Conservation (phyloP, 2,113 vertebrate genomes). For the Charina bottae region DNA sequence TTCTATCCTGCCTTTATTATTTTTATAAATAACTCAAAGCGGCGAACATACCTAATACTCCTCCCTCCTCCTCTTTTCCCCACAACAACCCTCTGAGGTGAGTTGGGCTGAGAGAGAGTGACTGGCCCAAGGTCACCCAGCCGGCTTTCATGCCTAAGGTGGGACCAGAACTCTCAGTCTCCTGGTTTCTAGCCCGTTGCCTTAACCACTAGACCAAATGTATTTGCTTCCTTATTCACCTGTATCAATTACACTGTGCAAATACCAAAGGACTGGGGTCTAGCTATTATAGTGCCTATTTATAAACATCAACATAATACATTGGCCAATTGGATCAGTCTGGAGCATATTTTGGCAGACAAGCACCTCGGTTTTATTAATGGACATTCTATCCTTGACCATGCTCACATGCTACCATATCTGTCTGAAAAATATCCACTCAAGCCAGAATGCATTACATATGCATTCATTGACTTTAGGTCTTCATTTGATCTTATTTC, state of each 20-base stretch:
- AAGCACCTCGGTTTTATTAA: neutral
- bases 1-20: too few species aligned
- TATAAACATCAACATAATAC: neutral
- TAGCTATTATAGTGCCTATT: neutral
- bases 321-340: neutral
- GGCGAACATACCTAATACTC: too few species aligned
- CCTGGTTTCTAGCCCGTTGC: too few species aligned
- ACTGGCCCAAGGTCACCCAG: too few species aligned
- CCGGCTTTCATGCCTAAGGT: too few species aligned
- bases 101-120: too few species aligned
- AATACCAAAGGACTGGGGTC: too few species aligned
- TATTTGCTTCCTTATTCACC: neutral
- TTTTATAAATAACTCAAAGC: too few species aligned
- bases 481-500: neutral
- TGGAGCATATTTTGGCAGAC: neutral
- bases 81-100: too few species aligned
- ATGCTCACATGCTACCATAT: neutral
- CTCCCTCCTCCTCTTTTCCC: too few species aligned
- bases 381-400: neutral
- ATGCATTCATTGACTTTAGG: neutral
- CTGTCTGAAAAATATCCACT: neutral
- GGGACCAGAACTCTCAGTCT: too few species aligned
- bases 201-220: too few species aligned
- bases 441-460: neutral
- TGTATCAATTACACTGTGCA: neutral